Conservation (phyloP, 1,140 invertebrate genomes). For the Heliconius congener region DNA sequence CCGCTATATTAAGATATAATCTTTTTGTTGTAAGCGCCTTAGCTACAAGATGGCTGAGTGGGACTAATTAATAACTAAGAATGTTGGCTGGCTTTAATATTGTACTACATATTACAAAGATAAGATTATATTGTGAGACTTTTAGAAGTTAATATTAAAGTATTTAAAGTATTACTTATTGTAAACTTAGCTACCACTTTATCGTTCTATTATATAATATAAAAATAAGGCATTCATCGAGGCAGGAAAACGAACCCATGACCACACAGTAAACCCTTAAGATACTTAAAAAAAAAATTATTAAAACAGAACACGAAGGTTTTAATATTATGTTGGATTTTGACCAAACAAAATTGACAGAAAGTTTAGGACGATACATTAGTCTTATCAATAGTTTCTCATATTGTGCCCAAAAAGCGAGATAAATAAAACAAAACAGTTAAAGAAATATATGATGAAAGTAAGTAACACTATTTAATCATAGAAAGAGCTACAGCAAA, state of each 20-base stretch:
- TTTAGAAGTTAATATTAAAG: not conserved
- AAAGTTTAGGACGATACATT: no score
- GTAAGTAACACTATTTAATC: not conserved
- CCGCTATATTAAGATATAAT: not conserved
- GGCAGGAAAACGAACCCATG: no score
- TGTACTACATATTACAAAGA: conserved; percentile 1
- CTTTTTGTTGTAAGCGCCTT: conserved; percentile 23
- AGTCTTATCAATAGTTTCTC: no score
- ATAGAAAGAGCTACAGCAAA: not conserved
- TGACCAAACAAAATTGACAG: no score
- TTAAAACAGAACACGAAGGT: no score
- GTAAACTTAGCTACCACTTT: not conserved
- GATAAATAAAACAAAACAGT: not conserved
- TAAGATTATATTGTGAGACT: not conserved
- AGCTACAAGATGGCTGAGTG: not conserved
- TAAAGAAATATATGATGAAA: not conserved
- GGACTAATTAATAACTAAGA: conserved; percentile 12
- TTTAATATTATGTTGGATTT: no score
- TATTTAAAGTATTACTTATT: not conserved
- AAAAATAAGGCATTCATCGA: not conserved
- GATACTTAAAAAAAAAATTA: no score
- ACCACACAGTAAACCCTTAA: no score
- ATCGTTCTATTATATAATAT: not conserved
- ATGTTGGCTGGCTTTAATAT: not conserved
- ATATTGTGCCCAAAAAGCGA: no score